Conservation (phyloP, 2,797 vertebrate species). For the Karalla daura region DNA sequence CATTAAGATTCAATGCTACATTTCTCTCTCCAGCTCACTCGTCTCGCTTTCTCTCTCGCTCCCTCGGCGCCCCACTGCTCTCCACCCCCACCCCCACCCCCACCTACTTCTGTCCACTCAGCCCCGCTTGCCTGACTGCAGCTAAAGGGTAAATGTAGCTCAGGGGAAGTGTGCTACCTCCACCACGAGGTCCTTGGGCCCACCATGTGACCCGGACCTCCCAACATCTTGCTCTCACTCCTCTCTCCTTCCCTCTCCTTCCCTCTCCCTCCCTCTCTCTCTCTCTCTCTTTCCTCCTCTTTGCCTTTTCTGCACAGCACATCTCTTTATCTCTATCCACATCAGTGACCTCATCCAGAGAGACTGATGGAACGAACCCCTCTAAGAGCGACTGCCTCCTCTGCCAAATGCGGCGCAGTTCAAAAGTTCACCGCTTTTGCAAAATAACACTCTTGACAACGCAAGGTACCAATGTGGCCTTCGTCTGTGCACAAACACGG, state of each 20-base stretch:
- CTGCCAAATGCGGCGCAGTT: constrained; percentile 28
- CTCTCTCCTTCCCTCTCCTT: constrained; percentile 12
- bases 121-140: constrained; percentile 57
- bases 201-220: constrained; percentile 65
- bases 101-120: constrained; percentile 54
- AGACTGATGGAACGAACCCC: constrained; percentile 31
- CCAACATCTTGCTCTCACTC: constrained; percentile 47
- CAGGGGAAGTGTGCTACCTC: constrained; percentile 71
- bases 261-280: constrained; percentile 24
- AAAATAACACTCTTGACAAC: constrained; percentile 41
- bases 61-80: background rate
- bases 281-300: constrained; percentile 15
- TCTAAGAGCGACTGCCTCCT: constrained; percentile 37
- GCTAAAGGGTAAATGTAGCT: constrained; percentile 83
- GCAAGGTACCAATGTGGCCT: constrained; percentile 19
- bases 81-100: no score
- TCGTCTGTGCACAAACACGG: background rate
- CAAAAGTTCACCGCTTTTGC: constrained; percentile 44
- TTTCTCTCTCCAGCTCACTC: constrained; percentile 65
- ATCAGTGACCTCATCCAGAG: constrained; percentile 50
- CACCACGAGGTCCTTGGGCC: constrained; percentile 48
- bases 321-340: constrained; percentile 53
- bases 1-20: constrained; percentile 73
- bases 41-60: constrained; percentile 52
- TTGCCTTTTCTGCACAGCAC: constrained; percentile 32